A percentile compares a stretch with the other conserved stretches of the same genome.
phyloP scores from a whole-genome alignment of 1,140 invertebrate species.

The Leptonema lineaticorne region DNA sequence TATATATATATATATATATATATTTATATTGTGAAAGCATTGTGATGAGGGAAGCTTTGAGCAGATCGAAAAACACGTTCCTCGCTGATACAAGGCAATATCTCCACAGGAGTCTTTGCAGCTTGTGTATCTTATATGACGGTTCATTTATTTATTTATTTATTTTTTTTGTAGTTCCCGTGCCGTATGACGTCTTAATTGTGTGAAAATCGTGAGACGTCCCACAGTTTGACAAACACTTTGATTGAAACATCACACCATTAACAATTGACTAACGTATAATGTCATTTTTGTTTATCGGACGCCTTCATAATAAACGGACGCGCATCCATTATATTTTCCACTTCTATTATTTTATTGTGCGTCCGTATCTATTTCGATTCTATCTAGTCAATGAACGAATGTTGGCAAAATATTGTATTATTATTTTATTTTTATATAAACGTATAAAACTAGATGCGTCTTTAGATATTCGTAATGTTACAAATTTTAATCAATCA shows the following conservation, averaged over 20 bases:
- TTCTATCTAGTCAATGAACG: too few relatives aligned
- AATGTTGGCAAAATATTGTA: too few relatives aligned
- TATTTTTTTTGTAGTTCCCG: too few relatives aligned
- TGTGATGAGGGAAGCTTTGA: constrained; percentile 3
- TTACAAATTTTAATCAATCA: too few relatives aligned
- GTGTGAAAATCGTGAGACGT: constrained; percentile 40
- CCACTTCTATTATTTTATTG: too few relatives aligned
- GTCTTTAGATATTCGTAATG: too few relatives aligned
- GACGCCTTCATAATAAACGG: constrained; percentile 5
- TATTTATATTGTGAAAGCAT: constrained; percentile 1
- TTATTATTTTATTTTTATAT: too few relatives aligned
- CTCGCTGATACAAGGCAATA: constrained; percentile 13
- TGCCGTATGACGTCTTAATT: constrained; percentile 38
- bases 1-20: not conserved
- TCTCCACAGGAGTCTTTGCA: constrained; percentile 24
- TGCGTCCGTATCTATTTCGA: too few relatives aligned
- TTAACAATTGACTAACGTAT: constrained; percentile 26
- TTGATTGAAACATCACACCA: constrained; percentile 38
- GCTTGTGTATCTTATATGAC: constrained; percentile 25
- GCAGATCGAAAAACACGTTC: constrained; percentile 16
- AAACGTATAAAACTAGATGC: too few relatives aligned
- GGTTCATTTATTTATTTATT: constrained; percentile 39
- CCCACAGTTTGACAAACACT: constrained; percentile 36
- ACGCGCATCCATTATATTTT: too few relatives aligned
- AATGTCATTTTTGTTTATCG: constrained; percentile 21